These are phyloP conservation scores for Danio aesculapii DNA, from an alignment of 2,797 vertebrate genomes.

Conservation along the genomic window DNA sequence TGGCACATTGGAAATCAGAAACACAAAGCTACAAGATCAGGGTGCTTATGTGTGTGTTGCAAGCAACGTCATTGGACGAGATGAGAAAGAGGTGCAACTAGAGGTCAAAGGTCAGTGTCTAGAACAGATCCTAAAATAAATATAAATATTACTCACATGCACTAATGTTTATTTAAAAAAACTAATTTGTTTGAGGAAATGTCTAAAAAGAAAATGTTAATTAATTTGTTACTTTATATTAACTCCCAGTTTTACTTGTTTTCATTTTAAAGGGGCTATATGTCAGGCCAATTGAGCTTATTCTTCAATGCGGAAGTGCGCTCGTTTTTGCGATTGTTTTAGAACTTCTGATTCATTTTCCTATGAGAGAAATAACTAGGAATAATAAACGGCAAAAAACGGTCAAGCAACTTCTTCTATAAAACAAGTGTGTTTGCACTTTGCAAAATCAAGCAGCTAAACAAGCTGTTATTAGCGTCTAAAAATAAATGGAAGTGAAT, in stretches of 20 bases:
- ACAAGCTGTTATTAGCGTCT: too few species aligned
- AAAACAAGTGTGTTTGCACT: too few species aligned
- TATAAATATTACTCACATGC: not conserved
- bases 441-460: too few species aligned
- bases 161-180: not conserved
- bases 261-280: too few species aligned
- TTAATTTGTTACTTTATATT: not conserved
- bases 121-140: not conserved
- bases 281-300: too few species aligned
- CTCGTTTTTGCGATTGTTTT: too few species aligned
- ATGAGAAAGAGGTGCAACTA: conserved; percentile 88
- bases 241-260: not conserved
- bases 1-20: conserved; percentile 91
- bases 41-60: conserved; percentile 92
- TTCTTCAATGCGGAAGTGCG: too few species aligned
- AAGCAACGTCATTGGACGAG: conserved; percentile 93
- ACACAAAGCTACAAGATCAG: conserved; percentile 88
- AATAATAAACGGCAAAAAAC: too few species aligned
- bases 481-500: too few species aligned
- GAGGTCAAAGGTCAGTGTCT: conserved; percentile 93
- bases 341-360: too few species aligned
- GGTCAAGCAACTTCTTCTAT: too few species aligned
- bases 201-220: not conserved
- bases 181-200: not conserved
- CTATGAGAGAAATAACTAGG: too few species aligned